Evolutionary conservation across 2,113 vertebrate species (phyloP), one percentile per base, ranked within the genome.

Genomic region (Alosa alosa): DNA sequence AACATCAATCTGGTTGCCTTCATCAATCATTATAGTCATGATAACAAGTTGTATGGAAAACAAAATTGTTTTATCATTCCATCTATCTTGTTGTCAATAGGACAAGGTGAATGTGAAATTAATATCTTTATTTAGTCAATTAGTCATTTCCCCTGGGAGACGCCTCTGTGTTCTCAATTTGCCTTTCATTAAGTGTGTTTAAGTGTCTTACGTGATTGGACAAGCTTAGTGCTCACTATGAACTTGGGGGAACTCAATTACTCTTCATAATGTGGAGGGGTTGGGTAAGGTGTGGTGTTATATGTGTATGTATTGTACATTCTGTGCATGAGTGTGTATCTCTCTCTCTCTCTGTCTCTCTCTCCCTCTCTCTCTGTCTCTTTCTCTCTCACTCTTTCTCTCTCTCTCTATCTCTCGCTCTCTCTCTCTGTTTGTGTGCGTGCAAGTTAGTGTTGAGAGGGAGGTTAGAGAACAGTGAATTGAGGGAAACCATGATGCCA

Each of bases 161-260:
- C 81, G 18, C 25, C 55, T 52, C 75, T 83, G 64, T 87, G 87
- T 82, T 82, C 46, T 85, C 86, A 83, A 87, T 88, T 87, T 87
- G 87, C 87, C 87, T 90, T 88, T 86, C 86, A 89, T 87, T 83
- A 89, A 89, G 72, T 41, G 83, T 57, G 81, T 87, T 84, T 86
- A 83, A 82, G 52, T 85, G 83, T 82, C 55, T 85, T 81, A 47
- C 86, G 87, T 85, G 86, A 86, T 81, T 84, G 82, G 84, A 83
- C 87, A 72, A 18, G 83, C 85, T 82, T 85, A 36, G 85, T 85
- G 52, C 85, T 83, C 82, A 83, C 85, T 88, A 84, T 88, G 82
- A 84, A 84, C 75, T 82, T 4, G 25, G 18, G 44, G 52, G 15
- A 39, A 39, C 31, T 78, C 31, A 78, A 78, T 78, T 75, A 36